phyloP scores from a whole-genome alignment of 2,797 vertebrate species.

The Myoxocephalus aenaeus region DNA sequence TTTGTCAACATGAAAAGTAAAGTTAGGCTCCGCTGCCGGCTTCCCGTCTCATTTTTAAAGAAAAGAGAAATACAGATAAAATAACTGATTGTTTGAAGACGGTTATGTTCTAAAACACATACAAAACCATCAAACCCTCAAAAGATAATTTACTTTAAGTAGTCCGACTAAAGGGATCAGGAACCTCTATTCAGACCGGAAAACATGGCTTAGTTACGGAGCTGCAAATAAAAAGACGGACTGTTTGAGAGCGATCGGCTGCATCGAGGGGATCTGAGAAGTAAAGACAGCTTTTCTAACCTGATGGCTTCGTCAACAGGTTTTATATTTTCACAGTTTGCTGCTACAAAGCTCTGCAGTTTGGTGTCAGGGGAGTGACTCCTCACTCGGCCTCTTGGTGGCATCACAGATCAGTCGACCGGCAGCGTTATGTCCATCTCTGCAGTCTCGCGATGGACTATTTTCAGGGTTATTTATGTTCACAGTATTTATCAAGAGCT shows the following conservation, averaged over 20 bases:
- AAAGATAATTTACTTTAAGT: no score
- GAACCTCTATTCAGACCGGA: no score
- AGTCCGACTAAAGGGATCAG: no score
- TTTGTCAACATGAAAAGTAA: no score
- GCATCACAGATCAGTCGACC: not conserved
- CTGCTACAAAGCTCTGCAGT: not conserved
- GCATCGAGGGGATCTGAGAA: not conserved
- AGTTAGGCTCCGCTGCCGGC: no score
- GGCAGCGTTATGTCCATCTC: not conserved
- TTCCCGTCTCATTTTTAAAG: no score
- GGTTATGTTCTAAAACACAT: no score
- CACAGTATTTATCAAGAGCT: not conserved
- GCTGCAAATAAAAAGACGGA: not conserved
- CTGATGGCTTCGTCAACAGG: rapidly evolving
- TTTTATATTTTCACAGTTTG: not conserved
- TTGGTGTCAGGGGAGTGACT: not conserved
- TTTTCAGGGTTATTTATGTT: not conserved
- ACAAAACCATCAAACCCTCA: no score
- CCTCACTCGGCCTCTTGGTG: slow-evolving; percentile 20
- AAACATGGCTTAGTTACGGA: not conserved
- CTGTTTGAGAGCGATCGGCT: not conserved
- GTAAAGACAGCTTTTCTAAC: not conserved
- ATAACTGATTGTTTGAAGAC: no score
- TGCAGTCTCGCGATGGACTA: not conserved
- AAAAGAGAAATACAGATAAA: no score